These are phyloP conservation scores for Archocentrus centrarchus DNA, from an alignment of 2,113 vertebrate genomes.

Conservation along the genomic window DNA sequence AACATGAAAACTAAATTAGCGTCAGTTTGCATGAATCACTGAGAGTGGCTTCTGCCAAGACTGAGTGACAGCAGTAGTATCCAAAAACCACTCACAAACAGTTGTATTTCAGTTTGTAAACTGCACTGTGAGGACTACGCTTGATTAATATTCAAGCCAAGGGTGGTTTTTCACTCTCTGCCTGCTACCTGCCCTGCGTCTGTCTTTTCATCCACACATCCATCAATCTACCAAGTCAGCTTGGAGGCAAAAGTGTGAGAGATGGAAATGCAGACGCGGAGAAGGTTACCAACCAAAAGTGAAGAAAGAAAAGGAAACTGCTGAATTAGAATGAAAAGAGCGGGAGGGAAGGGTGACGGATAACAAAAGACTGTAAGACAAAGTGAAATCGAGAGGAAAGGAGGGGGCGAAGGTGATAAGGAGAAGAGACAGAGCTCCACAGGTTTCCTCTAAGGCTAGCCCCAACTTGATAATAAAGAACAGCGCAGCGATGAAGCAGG, in stretches of 20 bases:
- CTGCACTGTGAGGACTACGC: neutral
- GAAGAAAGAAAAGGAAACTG: neutral
- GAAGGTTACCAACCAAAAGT: slow-evolving; percentile 5
- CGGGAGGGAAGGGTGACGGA: neutral
- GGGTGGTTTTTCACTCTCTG: slow-evolving; percentile 39
- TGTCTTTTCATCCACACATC: slow-evolving; percentile 52
- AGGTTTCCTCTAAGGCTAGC: slow-evolving; percentile 34
- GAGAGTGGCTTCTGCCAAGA: slow-evolving; percentile 23
- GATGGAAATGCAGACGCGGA: slow-evolving; percentile 9
- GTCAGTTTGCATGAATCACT: neutral
- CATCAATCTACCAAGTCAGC: slow-evolving; percentile 58
- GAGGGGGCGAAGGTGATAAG: slow-evolving; percentile 20
- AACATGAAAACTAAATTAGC: slow-evolving; percentile 16
- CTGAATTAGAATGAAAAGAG: neutral
- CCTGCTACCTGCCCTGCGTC: slow-evolving; percentile 52
- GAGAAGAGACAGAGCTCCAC: slow-evolving; percentile 30
- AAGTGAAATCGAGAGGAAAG: neutral
- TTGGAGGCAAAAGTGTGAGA: slow-evolving; percentile 28
- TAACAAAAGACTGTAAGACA: slow-evolving; percentile 11
- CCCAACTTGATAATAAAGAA: slow-evolving; percentile 25
- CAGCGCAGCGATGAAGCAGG: slow-evolving; percentile 6
- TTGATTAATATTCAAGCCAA: slow-evolving; percentile 65
- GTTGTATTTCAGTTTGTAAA: neutral
- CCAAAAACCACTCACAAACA: neutral
- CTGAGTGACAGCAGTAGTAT: slow-evolving; percentile 7